A percentile compares a stretch with the other conserved stretches of the same genome.
phyloP scores from a whole-genome alignment of 2,888 invertebrate genomes.

The Parochlus steinenii region DNA sequence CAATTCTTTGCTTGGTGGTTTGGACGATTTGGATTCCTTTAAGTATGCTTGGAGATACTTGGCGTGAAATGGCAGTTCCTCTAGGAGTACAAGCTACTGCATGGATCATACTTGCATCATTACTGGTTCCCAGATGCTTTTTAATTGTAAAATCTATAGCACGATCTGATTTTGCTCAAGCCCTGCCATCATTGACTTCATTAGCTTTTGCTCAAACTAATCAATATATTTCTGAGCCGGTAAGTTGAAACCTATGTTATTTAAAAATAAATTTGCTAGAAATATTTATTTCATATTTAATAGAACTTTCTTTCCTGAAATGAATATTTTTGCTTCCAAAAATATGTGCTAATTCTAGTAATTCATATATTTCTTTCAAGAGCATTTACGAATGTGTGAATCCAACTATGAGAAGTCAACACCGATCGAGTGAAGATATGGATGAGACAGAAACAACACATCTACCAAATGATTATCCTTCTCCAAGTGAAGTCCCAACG shows the following conservation, averaged over 20 bases:
- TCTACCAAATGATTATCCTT: conserved; percentile 14
- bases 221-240: conserved; percentile 31
- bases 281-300: neutral
- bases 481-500: conserved; percentile 31
- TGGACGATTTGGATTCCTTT: conserved; percentile 45
- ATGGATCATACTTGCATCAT: conserved; percentile 40
- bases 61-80: conserved; percentile 41
- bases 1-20: conserved; percentile 34
- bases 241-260: conserved; percentile 14
- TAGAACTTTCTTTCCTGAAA: too few relatives aligned
- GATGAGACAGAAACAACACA: conserved; percentile 10
- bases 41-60: conserved; percentile 34
- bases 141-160: conserved; percentile 46
- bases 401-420: conserved; percentile 31
- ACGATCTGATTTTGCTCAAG: conserved; percentile 39
- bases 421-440: neutral
- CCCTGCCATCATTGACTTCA: conserved; percentile 33
- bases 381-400: conserved; percentile 41
- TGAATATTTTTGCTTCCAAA: conserved; percentile 12
- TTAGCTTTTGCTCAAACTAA: conserved; percentile 31
- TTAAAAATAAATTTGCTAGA: neutral
- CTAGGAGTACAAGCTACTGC: conserved; percentile 44
- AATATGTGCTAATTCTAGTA: neutral
- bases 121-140: conserved; percentile 53
- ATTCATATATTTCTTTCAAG: conserved; percentile 23